Evolutionary conservation across 2,113 vertebrate species (phyloP).

Genomic region (mouse (Mus musculus)): GRCm39 chr1:46251501-46252000

Average conservation of each 20-base stretch:
- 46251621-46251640: background rate
- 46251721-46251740: background rate
- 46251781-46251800: background rate
- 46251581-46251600: background rate
- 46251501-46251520: background rate
- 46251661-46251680: background rate
- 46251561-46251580: background rate
- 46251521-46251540: background rate
- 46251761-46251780: background rate
- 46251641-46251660: background rate
- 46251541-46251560: background rate
- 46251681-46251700: background rate
- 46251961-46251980: background rate
- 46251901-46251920: background rate
- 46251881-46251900: background rate
- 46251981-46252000: background rate
- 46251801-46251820: background rate
- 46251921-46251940: background rate
- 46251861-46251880: background rate
- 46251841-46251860: background rate
- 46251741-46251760: background rate
- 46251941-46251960: background rate
- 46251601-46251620: background rate
- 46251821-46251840: background rate
- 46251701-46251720: background rate